Evolutionary conservation across 1,140 invertebrate species (phyloP).

Genomic region (Sinella curviseta): DNA sequence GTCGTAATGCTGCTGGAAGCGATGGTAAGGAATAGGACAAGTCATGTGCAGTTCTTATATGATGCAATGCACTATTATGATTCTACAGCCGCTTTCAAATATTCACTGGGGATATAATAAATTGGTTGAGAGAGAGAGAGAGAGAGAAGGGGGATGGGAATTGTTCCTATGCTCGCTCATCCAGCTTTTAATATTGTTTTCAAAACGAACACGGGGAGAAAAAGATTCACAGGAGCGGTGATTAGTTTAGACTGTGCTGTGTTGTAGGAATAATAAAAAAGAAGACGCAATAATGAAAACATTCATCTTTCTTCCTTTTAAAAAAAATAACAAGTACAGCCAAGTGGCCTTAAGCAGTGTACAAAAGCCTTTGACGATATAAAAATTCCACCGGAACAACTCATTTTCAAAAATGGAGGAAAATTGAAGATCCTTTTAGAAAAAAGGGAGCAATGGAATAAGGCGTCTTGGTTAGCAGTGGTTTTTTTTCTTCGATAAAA

Average conservation of each 20-base stretch:
- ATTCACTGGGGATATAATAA: slow-evolving; percentile 12
- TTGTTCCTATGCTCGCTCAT: neutral
- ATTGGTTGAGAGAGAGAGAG: neutral
- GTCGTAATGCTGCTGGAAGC: neutral
- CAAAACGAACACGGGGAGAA: neutral
- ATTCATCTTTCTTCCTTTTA: neutral
- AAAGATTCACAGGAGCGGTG: neutral
- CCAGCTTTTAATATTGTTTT: slow-evolving; percentile 12
- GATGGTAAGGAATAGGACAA: neutral
- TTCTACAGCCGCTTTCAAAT: slow-evolving; percentile 20
- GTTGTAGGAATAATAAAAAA: neutral
- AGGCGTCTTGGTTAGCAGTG: too few relatives aligned
- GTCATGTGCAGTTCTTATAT: too few relatives aligned
- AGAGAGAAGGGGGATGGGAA: neutral
- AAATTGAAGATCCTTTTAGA: too few relatives aligned
- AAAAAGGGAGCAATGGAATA: too few relatives aligned
- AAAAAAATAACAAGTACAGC: neutral
- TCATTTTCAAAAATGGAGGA: too few relatives aligned
- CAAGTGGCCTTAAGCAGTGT: too few relatives aligned
- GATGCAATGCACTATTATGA: slow-evolving; percentile 5
- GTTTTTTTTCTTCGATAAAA: neutral
- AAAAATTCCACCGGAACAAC: too few relatives aligned
- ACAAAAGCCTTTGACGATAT: too few relatives aligned
- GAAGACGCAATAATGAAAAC: neutral
- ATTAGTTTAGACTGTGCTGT: slow-evolving; percentile 5